These are phyloP conservation scores for Cheilosia vulpina DNA, from an alignment of 2,888 invertebrate species.

Conservation along the genomic window DNA sequence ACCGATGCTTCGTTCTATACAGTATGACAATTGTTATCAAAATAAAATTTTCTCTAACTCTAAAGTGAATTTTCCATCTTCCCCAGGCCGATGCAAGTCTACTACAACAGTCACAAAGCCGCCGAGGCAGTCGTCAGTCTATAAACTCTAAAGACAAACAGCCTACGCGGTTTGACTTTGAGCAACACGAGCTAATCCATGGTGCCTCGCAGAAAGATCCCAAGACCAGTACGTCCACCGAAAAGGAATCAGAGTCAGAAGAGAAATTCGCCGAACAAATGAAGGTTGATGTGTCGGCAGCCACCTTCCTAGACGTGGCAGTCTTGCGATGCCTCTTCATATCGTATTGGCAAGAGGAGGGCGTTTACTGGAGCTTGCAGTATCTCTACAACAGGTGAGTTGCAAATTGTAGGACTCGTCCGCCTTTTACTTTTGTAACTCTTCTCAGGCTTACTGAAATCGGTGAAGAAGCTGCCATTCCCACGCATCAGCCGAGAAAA, in stretches of 20 bases:
- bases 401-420: not conserved
- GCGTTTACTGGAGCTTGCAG: slow-evolving; percentile 98
- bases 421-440: not conserved
- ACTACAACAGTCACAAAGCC: slow-evolving; percentile 86
- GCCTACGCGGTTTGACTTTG: slow-evolving; percentile 83
- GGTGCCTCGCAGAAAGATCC: slow-evolving; percentile 81
- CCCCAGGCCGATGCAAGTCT: slow-evolving; percentile 90
- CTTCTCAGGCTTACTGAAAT: slow-evolving; percentile 90
- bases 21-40: slow-evolving; percentile 82
- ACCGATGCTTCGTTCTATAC: slow-evolving; percentile 92
- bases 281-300: slow-evolving; percentile 88
- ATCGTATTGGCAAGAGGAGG: slow-evolving; percentile 99
- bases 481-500: slow-evolving; percentile 91
- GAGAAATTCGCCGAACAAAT: slow-evolving; percentile 83
- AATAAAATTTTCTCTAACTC: not conserved
- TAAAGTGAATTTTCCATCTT: not conserved
- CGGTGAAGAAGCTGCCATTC: slow-evolving; percentile 90
- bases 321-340: slow-evolving; percentile 97
- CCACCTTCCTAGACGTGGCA: slow-evolving; percentile 98
- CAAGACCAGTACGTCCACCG: slow-evolving; percentile 86
- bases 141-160: slow-evolving; percentile 81
- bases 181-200: slow-evolving; percentile 82
- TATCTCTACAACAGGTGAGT: slow-evolving; percentile 94
- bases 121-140: slow-evolving; percentile 82
- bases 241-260: slow-evolving; percentile 90